Evolutionary conservation across 2,888 invertebrate species (phyloP).

Genomic region (Parelbella ahira): DNA sequence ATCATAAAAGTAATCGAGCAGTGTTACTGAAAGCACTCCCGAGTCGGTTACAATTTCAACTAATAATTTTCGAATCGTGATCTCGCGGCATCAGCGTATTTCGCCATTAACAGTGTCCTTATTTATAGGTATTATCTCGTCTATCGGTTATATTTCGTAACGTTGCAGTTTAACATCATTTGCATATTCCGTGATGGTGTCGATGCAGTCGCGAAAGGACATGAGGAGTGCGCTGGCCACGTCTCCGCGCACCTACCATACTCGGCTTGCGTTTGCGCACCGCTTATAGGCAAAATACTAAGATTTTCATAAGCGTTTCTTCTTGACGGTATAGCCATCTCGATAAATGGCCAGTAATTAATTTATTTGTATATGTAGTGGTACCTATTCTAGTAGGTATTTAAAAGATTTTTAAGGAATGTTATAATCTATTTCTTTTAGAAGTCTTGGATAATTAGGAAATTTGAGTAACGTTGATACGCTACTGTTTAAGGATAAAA

Average conservation of each 20-base stretch:
- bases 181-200: slow-evolving; percentile 67
- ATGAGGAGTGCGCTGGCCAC: slow-evolving; percentile 15
- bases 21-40: slow-evolving; percentile 38
- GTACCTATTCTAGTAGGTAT: too few species aligned
- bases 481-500: too few species aligned
- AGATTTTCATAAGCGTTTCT: background rate
- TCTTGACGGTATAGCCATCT: too few species aligned
- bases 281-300: slow-evolving; percentile 3
- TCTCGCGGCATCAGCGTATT: slow-evolving; percentile 69
- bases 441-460: too few species aligned
- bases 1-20: slow-evolving; percentile 34
- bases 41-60: slow-evolving; percentile 54
- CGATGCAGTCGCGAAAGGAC: slow-evolving; percentile 31
- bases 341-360: too few species aligned
- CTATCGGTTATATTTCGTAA: slow-evolving; percentile 64
- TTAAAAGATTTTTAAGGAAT: too few species aligned
- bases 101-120: slow-evolving; percentile 70
- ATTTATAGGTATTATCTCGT: slow-evolving; percentile 71
- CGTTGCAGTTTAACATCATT: slow-evolving; percentile 62
- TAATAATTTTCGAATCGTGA: slow-evolving; percentile 66
- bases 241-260: slow-evolving; percentile 20
- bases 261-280: slow-evolving; percentile 16
- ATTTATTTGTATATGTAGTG: too few species aligned
- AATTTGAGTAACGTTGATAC: too few species aligned
- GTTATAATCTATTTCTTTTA: too few species aligned